Conservation (phyloP, 2,888 invertebrate genomes). For the Epinotia bilunana region DNA sequence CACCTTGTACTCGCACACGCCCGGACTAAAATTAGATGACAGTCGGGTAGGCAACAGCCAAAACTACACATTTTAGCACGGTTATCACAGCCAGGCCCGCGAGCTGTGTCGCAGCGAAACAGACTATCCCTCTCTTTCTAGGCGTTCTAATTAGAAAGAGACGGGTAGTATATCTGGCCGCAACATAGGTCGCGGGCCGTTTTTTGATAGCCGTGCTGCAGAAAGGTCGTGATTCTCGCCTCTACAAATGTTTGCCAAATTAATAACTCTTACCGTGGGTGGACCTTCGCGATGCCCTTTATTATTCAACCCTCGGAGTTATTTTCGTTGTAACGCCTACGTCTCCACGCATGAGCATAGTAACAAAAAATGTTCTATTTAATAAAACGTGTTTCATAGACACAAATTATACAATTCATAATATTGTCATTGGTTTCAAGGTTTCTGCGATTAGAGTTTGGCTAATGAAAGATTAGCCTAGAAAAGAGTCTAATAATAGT, state of each 20-base stretch:
- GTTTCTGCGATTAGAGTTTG: too few relatives aligned
- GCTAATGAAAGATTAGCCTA: too few relatives aligned
- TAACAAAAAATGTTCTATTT: neutral
- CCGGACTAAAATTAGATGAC: neutral
- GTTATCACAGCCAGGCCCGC: too few relatives aligned
- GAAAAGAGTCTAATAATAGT: too few relatives aligned
- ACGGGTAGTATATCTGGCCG: too few relatives aligned
- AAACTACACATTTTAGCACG: neutral
- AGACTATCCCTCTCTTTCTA: too few relatives aligned
- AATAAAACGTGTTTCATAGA: neutral
- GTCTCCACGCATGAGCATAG: neutral
- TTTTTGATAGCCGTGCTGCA: too few relatives aligned
- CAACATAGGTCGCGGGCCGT: too few relatives aligned
- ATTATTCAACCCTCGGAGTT: conserved; percentile 13
- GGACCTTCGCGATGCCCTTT: conserved; percentile 1
- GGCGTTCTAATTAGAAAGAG: too few relatives aligned
- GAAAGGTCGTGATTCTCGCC: conserved; percentile 11
- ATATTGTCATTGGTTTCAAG: too few relatives aligned
- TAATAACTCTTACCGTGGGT: neutral
- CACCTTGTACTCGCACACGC: neutral
- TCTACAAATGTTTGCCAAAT: conserved; percentile 13
- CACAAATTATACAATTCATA: neutral
- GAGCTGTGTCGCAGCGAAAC: too few relatives aligned
- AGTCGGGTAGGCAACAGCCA: neutral
- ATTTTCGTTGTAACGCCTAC: conserved; percentile 6